Evolutionary conservation across 1,140 invertebrate genomes (phyloP), one percentile per base, ranked within the genome.

Genomic region (Octopus sinensis): DNA sequence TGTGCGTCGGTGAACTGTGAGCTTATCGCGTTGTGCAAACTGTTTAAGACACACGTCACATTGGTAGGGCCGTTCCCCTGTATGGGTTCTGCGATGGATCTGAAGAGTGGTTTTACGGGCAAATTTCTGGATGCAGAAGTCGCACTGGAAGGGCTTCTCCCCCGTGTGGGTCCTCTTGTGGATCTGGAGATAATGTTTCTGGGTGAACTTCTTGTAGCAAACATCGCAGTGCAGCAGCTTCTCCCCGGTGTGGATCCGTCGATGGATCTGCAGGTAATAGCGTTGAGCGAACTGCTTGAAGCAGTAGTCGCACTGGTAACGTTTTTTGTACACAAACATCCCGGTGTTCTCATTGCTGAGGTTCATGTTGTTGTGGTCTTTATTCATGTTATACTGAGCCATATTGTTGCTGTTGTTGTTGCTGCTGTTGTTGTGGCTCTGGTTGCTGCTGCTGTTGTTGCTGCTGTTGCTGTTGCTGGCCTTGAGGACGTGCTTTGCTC

Each of bases 121-220:
- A 88, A 96, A 96, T 85, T 94, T 94, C 75, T 95, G 92, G 83
- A 94, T 94, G 87, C 96, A 97, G 76, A 96, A 94, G 92, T 96
- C 95, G 88, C 96, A 97, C 54, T 94, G 93, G 86, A 96, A 96
- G 9, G 96, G 96, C 89, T 96, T 95, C 89, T 96, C 95, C 0
- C 96, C 96, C 5, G 95, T 95, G 84, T 93, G 95, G 85, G 96
- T 83, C 12, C 84, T 76, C 1, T 73, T 53, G 80, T 86, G 86
- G 53, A 83, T 82, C 4, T 81, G 81, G 5, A 86, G 82, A 13
- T 83, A 83, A 10, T 83, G 83, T n/a, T 76, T 79, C 13, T 51
- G 17, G 10, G 17, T 71, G 53, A 79, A 82, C 9, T 30, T 52
- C 68, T 78, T 82, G 53, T 30, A 17, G 53, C 81, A 82, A 3